Base-by-base conservation (phyloP, 2,113 vertebrate genomes). In the Trochalopteron elliotii region DNA sequence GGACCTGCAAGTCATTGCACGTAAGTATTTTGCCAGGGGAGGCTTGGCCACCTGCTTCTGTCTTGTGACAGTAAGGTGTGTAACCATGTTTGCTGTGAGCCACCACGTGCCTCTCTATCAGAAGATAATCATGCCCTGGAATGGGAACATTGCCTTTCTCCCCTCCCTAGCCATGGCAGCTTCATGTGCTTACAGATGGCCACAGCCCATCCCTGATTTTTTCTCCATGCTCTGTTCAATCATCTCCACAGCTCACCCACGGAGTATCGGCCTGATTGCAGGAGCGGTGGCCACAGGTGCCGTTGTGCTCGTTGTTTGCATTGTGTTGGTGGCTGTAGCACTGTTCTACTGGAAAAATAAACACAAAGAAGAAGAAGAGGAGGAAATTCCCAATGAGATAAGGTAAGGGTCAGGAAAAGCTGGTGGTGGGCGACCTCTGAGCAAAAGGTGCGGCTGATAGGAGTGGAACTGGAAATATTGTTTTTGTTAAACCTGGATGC, bases 371-470 rank as follows among this genome's bases (percentile, higher is more conserved):
- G 99, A 99, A 15, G 99, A 99, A 31, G 98, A 98, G 33, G 99
- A 99, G 71, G 99, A 99, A 95, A 99, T 99, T 89, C 99, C 99
- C 67, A 99, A 99, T 80, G 99, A 99, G 97, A 99, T 99, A 98
- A 99, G 99, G 99, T 99, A 96, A 96, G 95, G 33, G 11, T 53
- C 20, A 70, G 25, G 37, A 19, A 89, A 94, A 52, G 45, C 49
- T 90, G 20, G 11, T 83, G 35, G 10, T 68, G 52, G 39, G 30
- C 3, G 18, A 77, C 17, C 13, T 85, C 39, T 4, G 6, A 67
- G 42, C 14, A 77, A 93, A 83, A 83, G 18, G 42, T 90, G 39
- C 0, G 0, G 3, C n/a, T 80, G 16, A 11, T 15, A 69, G 63
- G 42, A 92, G 42, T 31, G 28, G 63, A 83, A 37, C 24, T 33